Conservation (phyloP, 2,797 vertebrate species). For the Eutrigla gurnardus region DNA sequence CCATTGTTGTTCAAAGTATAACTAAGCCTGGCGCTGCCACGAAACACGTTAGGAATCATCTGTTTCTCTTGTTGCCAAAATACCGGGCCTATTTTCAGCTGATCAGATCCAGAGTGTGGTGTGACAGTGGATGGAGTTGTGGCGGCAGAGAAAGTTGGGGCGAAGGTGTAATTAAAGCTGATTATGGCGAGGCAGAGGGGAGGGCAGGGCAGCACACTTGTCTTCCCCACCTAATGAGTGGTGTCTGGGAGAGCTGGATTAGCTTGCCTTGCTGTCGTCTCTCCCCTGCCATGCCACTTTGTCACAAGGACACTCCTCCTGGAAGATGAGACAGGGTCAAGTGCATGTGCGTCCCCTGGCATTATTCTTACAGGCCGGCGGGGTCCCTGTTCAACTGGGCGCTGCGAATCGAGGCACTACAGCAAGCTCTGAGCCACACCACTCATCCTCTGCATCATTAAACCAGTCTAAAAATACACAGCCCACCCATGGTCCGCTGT, state of each 20-base stretch:
- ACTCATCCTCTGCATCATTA: conserved; percentile 70
- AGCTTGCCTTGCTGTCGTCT: conserved; percentile 58
- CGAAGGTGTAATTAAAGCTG: conserved; percentile 77
- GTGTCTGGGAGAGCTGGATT: conserved; percentile 66
- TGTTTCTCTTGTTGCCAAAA: background rate
- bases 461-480: conserved; percentile 75
- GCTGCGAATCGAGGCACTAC: conserved; percentile 61
- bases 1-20: background rate
- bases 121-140: conserved; percentile 49
- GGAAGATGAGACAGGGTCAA: conserved; percentile 76
- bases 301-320: conserved; percentile 72
- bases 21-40: background rate
- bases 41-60: background rate
- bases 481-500: conserved; percentile 58
- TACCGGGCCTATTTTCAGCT: background rate
- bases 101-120: conserved; percentile 3
- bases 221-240: conserved; percentile 70
- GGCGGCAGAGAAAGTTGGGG: conserved; percentile 59
- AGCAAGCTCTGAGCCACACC: conserved; percentile 54
- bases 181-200: conserved; percentile 70
- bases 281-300: conserved; percentile 63
- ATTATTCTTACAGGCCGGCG: conserved; percentile 61
- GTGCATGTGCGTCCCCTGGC: conserved; percentile 61
- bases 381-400: conserved; percentile 50
- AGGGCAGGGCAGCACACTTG: conserved; percentile 60